Percentiles rank a stretch among this genome's conserved stretches.
Evolutionary conservation across 2,113 vertebrate genomes (phyloP).

Genomic region (Thermophis baileyi): DNA sequence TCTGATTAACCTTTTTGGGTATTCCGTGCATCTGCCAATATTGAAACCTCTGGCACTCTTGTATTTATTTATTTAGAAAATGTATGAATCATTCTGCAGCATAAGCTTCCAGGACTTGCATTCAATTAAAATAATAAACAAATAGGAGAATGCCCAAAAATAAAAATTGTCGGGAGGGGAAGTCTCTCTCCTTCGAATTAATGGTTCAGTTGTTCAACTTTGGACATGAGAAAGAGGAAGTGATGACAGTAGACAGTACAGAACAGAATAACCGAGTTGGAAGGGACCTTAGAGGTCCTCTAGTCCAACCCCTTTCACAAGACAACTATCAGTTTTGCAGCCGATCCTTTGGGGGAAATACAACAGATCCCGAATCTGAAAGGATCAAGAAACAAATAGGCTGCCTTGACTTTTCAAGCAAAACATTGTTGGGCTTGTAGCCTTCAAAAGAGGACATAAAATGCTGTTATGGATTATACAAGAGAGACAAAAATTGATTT

Average conservation of each 20-base stretch:
- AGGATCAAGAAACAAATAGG: not conserved
- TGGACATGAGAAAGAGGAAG: not conserved
- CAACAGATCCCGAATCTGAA: not conserved
- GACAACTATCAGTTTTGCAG: not conserved
- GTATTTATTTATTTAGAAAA: not conserved
- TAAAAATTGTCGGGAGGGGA: not conserved
- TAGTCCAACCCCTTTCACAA: too few species aligned
- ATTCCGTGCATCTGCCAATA: not conserved
- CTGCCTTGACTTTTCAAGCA: not conserved
- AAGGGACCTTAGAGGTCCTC: too few species aligned
- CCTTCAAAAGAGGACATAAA: not conserved
- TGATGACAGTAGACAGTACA: too few species aligned
- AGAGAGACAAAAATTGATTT: not conserved
- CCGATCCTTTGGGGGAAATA: not conserved
- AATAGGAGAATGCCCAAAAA: not conserved
- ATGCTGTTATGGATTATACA: not conserved
- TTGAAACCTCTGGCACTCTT: not conserved
- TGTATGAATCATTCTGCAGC: too few species aligned
- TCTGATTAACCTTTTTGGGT: not conserved
- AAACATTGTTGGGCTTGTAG: not conserved
- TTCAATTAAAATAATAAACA: not conserved
- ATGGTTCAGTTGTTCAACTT: not conserved
- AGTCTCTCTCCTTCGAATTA: not conserved
- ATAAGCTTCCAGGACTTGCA: not conserved
- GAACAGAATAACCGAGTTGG: too few species aligned